Base-by-base conservation (phyloP, 2,113 vertebrate species). In the Picathartes gymnocephalus region DNA sequence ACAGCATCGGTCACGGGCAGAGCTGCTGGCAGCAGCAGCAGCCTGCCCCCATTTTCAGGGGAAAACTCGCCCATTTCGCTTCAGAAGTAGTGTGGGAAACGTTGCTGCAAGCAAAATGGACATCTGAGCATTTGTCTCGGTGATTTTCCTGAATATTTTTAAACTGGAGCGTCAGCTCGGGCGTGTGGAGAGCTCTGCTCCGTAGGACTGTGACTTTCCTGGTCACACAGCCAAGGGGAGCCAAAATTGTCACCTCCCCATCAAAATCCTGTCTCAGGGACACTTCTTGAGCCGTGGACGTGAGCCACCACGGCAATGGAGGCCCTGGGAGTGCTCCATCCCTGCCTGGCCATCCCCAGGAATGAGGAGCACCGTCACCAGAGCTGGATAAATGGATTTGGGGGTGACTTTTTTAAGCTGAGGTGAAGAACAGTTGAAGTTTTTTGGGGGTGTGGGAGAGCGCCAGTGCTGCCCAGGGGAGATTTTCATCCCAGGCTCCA, bases 101-200 rank as follows among this genome's bases (percentile, higher is more conserved):
- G 65, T 27, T 81, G 40, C 7, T 0, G 15, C 6, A 64, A 69
- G 71, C 54, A 15, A 60, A 86, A 64, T 1, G 39, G n/a, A 4
- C 33, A 50, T 51, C 22, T 76, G 57, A 64, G 62, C 10, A 1
- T 60, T 64, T 1, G 2, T 84, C 85, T 58, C 5, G 2, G 74
- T 60, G 51, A 21, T 91, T 89, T 88, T 31, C 27, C 48, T 19
- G 44, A 22, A 2, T 50, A 6, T 35, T 70, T 94, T 92, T 11
- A 18, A 47, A 47, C 5, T 0, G 7, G n/a, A 69, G 23, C 7
- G 0, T 16, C 11, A 9, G 47, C 27, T 31, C 25, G 0, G 0
- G 27, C 22, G 6, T 44, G 39, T 13, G 18, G 57, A 65, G 31
- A 30, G 47, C 40, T 71, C 39, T 3, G 0, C 1, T 1, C 17